A percentile compares a stretch with the other conserved stretches of the same genome.
These are phyloP conservation scores for Alosa alosa DNA, from an alignment of 2,113 vertebrate genomes.

Conservation along the genomic window DNA sequence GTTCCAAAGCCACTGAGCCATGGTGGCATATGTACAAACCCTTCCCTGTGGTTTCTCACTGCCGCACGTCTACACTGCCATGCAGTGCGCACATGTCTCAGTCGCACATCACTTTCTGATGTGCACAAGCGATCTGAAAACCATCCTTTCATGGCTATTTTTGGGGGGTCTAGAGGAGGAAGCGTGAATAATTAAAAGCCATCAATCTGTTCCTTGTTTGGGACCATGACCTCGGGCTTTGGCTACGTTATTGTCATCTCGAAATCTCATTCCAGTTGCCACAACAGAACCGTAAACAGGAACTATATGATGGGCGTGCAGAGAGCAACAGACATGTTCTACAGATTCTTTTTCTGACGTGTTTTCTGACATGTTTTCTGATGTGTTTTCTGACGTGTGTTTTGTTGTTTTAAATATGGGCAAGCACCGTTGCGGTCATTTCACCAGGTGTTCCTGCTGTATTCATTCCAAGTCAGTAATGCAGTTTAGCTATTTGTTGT, in stretches of 20 bases:
- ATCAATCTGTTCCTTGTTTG: conserved; percentile 3
- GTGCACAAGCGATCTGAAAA: not conserved
- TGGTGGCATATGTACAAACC: not conserved
- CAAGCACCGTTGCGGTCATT: not conserved
- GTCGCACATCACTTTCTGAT: not conserved
- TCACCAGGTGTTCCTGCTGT: conserved; percentile 11
- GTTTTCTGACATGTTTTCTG: too few species aligned
- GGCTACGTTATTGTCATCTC: not conserved
- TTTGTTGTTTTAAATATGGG: not conserved
- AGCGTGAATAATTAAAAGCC: not conserved
- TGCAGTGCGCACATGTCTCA: not conserved
- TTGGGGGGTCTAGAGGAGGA: not conserved
- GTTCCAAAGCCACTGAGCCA: not conserved
- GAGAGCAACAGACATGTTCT: not conserved
- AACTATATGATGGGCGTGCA: not conserved
- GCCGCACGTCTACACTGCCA: not conserved
- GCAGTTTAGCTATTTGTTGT: not conserved
- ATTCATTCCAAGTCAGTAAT: not conserved
- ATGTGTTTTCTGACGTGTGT: not conserved
- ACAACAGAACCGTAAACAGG: conserved; percentile 3
- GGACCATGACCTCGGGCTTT: not conserved
- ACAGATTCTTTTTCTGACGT: not conserved
- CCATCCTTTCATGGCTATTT: conserved; percentile 3
- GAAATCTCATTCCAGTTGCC: not conserved
- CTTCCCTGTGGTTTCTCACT: not conserved